Base-by-base conservation (phyloP, 2,797 vertebrate genomes). In the Epinephelus awoara region DNA sequence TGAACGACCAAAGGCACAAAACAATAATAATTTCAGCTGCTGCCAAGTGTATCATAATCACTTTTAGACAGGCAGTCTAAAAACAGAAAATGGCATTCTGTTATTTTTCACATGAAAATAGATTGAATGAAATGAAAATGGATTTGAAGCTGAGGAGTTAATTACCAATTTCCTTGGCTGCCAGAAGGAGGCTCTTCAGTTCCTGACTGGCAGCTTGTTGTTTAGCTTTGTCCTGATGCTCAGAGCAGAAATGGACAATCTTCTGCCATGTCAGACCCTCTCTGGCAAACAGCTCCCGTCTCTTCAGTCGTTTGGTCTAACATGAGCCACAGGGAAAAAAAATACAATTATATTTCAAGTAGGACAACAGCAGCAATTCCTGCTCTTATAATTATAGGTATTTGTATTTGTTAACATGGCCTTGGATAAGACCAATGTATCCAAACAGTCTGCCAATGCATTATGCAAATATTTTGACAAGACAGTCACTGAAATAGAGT, bases 101-200 rank as follows among this genome's bases (percentile, higher is more conserved):
- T 67, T 49, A 47, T 44, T 72, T 61, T 47, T 4, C 47, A 67
- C 18, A 47, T 47, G 13, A 49, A 67, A 76, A 72, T 25, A 67
- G 38, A 72, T 13, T 49, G 65, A 55, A 49, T 69, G 12, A 68
- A 54, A 63, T 42, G 6, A 70, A 27, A 57, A 42, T 42, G 59
- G 61, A 70, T 69, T 68, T 66, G 29, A 81, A 63, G 67, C 18
- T 58, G 63, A 81, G 14, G 65, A 85, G 67, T 82, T 78, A 73
- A 87, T 86, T 96, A 99, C 98, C 98, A 72, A 99, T 98, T 90
- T 98, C 97, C 93, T 95, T 98, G 90, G 98, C 97, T 90, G 97
- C 96, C 85, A 96, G 94, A 61, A 99, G 94, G 89, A 99, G 91
- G 84, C 90, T 94, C 94, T 95, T 98, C 93, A 99, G 95, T 80